Conservation (phyloP, 2,797 vertebrate genomes). For the Macropodus opercularis region DNA sequence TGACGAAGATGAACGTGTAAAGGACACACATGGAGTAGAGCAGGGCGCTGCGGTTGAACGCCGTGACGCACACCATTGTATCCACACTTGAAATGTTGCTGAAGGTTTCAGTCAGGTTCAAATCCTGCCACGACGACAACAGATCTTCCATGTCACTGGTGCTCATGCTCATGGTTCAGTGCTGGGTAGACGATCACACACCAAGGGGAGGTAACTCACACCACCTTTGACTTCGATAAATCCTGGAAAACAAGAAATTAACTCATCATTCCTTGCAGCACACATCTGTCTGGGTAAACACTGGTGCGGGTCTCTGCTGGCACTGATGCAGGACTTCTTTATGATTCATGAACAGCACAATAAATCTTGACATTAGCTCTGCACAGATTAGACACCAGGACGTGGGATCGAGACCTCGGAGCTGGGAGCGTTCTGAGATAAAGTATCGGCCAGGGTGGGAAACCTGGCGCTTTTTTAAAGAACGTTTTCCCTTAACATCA, state of each 20-base stretch:
- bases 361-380: constrained; percentile 77
- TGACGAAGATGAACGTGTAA: constrained; percentile 92
- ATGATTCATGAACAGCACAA: constrained; percentile 69
- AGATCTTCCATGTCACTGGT: constrained; percentile 85
- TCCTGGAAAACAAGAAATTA: constrained; percentile 65
- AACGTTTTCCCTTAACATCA: constrained; percentile 57
- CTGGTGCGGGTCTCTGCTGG: constrained; percentile 51
- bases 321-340: constrained; percentile 35
- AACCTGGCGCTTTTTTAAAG: constrained; percentile 74
- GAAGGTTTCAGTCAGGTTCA: constrained; percentile 84
- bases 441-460: constrained; percentile 64
- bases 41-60: constrained; percentile 84
- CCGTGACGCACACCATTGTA: constrained; percentile 77
- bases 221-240: constrained; percentile 37
- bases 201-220: constrained; percentile 35
- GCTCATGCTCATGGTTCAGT: constrained; percentile 80
- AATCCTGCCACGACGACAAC: constrained; percentile 79
- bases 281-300: constrained; percentile 17
- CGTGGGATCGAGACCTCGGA: constrained; percentile 69
- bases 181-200: constrained; percentile 14
- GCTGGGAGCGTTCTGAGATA: constrained; percentile 73
- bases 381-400: constrained; percentile 70
- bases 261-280: constrained; percentile 41
- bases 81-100: constrained; percentile 87
- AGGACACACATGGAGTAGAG: constrained; percentile 89